phyloP scores from a whole-genome alignment of 1,140 invertebrate genomes.

The Seison nebaliae region DNA sequence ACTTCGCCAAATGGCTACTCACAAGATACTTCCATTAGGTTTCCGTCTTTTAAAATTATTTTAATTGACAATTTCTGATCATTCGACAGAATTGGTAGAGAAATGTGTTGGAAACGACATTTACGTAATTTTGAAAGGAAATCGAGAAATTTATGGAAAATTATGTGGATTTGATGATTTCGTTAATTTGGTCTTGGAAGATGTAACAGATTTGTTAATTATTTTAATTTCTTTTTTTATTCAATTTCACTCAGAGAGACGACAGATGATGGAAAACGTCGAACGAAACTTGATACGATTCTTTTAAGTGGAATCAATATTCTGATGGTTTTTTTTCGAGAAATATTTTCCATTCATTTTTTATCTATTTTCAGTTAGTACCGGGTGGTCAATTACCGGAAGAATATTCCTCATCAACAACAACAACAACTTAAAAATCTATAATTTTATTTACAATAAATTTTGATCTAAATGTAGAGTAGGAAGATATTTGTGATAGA shows the following conservation, averaged over 20 bases:
- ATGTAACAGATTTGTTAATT: conserved; percentile 5
- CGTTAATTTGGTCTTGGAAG: conserved; percentile 37
- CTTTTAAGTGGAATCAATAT: conserved; percentile 96
- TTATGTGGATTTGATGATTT: conserved; percentile 93
- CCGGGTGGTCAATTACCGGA: conserved; percentile 12
- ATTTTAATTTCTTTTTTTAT: conserved; percentile 15
- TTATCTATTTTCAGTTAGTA: too few relatives aligned
- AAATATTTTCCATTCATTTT: too few relatives aligned
- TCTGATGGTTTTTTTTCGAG: conserved; percentile 64
- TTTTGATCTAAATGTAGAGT: too few relatives aligned
- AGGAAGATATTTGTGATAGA: too few relatives aligned
- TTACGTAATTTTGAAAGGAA: conserved; percentile 98
- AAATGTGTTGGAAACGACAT: conserved; percentile 97
- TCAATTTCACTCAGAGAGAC: conserved; percentile 36
- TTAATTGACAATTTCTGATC: too few relatives aligned
- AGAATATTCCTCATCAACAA: too few relatives aligned
- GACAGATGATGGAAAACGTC: conserved; percentile 71
- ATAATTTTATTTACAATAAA: too few relatives aligned
- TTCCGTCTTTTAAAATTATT: too few relatives aligned
- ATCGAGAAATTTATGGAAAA: conserved; percentile 95
- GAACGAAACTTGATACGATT: conserved; percentile 90
- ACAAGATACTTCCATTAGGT: too few relatives aligned
- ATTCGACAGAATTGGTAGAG: conserved; percentile 97
- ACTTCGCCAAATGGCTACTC: too few relatives aligned
- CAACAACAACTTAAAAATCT: too few relatives aligned